These are phyloP conservation scores for Drosophila hamatofila DNA, from an alignment of 2,888 invertebrate genomes.

Conservation along the genomic window DNA sequence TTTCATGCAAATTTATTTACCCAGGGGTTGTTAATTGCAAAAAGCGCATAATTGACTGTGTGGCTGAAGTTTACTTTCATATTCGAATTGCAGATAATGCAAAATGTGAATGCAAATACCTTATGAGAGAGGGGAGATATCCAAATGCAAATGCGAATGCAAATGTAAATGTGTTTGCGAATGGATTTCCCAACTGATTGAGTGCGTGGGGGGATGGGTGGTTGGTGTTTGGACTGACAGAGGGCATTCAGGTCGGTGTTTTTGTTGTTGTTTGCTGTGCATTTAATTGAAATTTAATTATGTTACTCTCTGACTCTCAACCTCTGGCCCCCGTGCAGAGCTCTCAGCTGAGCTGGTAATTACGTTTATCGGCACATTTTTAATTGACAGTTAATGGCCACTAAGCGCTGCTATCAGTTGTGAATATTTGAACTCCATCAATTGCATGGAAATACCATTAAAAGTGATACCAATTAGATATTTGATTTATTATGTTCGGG, in stretches of 20 bases:
- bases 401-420: conserved; percentile 47
- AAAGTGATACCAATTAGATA: background rate
- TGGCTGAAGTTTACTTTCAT: conserved; percentile 46
- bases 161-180: conserved; percentile 12
- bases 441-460: conserved; percentile 21
- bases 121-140: background rate
- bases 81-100: conserved; percentile 61
- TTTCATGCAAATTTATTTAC: conserved; percentile 46
- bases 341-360: conserved; percentile 54
- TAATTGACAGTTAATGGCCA: conserved; percentile 73
- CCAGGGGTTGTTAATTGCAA: conserved; percentile 67
- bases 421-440: conserved; percentile 38
- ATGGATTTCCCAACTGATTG: conserved; percentile 7
- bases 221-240: background rate
- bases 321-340: background rate
- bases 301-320: conserved; percentile 41
- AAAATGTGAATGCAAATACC: conserved; percentile 26
- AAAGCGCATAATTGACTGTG: conserved; percentile 74
- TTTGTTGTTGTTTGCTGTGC: conserved; percentile 51
- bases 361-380: conserved; percentile 60
- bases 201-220: conserved; percentile 1
- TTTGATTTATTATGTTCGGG: background rate
- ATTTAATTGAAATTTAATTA: conserved; percentile 79
- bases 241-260: conserved; percentile 31
- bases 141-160: conserved; percentile 23